Conservation (phyloP, 2,888 invertebrate genomes). For the Epinotia ramella region DNA sequence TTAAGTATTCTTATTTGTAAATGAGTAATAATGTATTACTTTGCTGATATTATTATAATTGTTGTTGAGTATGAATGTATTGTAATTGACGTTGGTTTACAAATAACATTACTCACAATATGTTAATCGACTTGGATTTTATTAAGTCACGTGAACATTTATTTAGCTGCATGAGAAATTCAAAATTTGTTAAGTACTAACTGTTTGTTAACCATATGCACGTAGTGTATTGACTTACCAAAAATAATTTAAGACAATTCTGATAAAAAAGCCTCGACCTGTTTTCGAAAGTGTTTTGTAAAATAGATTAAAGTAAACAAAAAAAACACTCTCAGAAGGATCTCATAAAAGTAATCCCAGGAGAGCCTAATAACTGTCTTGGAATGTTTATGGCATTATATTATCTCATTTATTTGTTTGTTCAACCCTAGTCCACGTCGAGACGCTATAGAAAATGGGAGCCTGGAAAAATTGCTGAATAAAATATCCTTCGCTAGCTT, state of each 20-base stretch:
- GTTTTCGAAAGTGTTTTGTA: background rate
- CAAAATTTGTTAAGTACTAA: too few relatives aligned
- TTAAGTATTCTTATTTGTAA: too few relatives aligned
- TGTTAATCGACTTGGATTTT: too few relatives aligned
- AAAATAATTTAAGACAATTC: background rate
- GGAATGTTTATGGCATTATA: constrained; percentile 22
- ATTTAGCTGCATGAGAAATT: too few relatives aligned
- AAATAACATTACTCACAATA: too few relatives aligned
- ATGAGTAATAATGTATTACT: too few relatives aligned
- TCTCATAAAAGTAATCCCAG: constrained; percentile 9
- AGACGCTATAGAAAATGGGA: constrained; percentile 31
- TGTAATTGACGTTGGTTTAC: background rate
- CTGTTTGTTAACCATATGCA: background rate
- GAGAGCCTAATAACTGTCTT: constrained; percentile 2
- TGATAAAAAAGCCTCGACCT: background rate
- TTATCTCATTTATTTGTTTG: constrained; percentile 41
- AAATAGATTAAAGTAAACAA: constrained; percentile 18
- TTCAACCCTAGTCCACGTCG: constrained; percentile 22
- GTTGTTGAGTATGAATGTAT: background rate
- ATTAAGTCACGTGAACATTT: too few relatives aligned
- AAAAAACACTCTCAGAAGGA: background rate
- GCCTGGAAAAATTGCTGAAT: constrained; percentile 50
- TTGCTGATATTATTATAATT: too few relatives aligned
- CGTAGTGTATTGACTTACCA: background rate
- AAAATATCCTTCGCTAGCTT: constrained; percentile 53